Evolutionary conservation across 2,113 vertebrate genomes (phyloP).

Genomic region (Chionis minor): DNA sequence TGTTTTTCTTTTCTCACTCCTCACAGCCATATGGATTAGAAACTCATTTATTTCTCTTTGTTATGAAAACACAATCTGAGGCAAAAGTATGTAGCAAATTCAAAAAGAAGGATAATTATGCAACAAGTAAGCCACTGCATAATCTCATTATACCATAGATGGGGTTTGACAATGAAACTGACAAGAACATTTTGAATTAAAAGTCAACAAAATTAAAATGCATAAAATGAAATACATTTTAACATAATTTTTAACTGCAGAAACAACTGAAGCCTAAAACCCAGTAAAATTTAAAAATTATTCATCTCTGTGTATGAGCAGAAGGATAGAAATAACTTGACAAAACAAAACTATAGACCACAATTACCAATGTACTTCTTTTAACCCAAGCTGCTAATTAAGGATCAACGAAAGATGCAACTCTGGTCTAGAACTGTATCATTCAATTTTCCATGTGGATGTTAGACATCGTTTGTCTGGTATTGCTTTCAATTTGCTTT

Average conservation of each 20-base stretch:
- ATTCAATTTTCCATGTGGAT: background rate
- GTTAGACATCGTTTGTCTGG: fast-evolving
- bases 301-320: background rate
- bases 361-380: background rate
- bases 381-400: background rate
- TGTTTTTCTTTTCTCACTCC: background rate
- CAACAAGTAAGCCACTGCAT: background rate
- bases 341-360: background rate
- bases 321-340: background rate
- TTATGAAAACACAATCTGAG: conserved; percentile 16
- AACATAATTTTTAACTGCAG: background rate
- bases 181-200: conserved; percentile 19
- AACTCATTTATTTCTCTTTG: conserved; percentile 32
- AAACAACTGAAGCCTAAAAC: background rate
- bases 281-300: background rate
- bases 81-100: background rate
- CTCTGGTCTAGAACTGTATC: background rate
- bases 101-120: conserved; percentile 8
- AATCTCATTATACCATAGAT: conserved; percentile 15
- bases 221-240: background rate
- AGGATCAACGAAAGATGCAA: background rate
- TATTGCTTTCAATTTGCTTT: background rate
- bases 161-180: background rate
- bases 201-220: conserved; percentile 37
- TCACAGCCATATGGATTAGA: background rate